phyloP scores from a whole-genome alignment of 2,113 vertebrate species.

The Archocentrus centrarchus region DNA sequence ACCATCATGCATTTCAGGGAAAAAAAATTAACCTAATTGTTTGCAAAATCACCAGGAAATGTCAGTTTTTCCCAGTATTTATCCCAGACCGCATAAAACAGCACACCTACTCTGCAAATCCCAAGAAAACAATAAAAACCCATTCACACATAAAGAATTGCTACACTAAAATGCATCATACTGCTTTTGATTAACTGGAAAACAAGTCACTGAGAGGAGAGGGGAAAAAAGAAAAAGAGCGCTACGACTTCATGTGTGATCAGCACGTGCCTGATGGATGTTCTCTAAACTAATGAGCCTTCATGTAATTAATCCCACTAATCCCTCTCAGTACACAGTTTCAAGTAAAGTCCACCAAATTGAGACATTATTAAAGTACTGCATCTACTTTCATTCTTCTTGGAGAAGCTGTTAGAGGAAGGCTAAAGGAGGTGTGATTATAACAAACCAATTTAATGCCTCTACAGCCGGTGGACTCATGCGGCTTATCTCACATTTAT shows the following conservation, averaged over 20 bases:
- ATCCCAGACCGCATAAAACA: not conserved
- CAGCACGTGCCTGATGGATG: slow-evolving; percentile 21
- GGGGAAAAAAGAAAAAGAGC: not conserved
- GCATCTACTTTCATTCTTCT: slow-evolving; percentile 4
- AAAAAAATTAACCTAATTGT: not conserved
- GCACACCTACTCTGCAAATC: not conserved
- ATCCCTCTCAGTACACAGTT: slow-evolving; percentile 43
- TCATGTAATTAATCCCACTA: slow-evolving; percentile 50
- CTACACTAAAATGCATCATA: not conserved
- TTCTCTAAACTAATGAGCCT: slow-evolving; percentile 42
- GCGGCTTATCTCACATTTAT: slow-evolving; percentile 54
- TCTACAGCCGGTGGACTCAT: slow-evolving; percentile 33
- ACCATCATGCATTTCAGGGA: not conserved
- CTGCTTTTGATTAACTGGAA: slow-evolving; percentile 12
- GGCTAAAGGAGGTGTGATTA: slow-evolving; percentile 39
- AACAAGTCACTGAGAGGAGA: slow-evolving; percentile 15
- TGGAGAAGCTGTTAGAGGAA: slow-evolving; percentile 30
- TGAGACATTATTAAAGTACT: slow-evolving; percentile 7
- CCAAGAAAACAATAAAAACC: not conserved
- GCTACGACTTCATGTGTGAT: slow-evolving; percentile 29
- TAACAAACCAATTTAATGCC: slow-evolving; percentile 55
- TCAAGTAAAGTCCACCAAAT: slow-evolving; percentile 15
- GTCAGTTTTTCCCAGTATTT: not conserved
- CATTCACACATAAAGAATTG: slow-evolving; percentile 4
- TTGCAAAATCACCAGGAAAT: slow-evolving; percentile 14